Evolutionary conservation across 2,113 vertebrate genomes (phyloP).

Genomic region (Origma solitaria): DNA sequence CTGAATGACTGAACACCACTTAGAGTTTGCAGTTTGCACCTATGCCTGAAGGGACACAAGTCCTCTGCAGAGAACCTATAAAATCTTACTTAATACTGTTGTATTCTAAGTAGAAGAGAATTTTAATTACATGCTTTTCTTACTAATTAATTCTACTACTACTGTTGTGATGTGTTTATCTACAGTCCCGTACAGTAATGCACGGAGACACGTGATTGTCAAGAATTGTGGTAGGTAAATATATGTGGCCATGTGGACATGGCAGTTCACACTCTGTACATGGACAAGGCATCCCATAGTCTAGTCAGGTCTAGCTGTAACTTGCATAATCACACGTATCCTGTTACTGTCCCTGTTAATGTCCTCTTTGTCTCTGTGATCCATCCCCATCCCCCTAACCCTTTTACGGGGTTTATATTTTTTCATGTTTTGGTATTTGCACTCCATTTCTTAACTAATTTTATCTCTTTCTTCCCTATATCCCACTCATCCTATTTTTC

Average conservation of each 20-base stretch:
- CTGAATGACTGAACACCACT: background rate
- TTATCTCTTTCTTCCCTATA: background rate
- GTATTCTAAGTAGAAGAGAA: background rate
- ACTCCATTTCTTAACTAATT: background rate
- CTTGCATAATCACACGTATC: background rate
- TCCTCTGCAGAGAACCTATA: background rate
- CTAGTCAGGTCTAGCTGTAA: background rate
- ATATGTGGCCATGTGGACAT: background rate
- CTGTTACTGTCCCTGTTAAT: background rate
- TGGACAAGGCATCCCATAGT: background rate
- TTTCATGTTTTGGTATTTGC: background rate
- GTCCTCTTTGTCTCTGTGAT: background rate
- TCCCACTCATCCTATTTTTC: background rate
- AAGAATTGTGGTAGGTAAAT: background rate
- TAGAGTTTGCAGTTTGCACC: background rate
- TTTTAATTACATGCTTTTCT: background rate
- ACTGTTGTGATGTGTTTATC: background rate
- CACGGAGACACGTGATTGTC: accelerated
- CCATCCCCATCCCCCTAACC: no score
- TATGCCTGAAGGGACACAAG: background rate
- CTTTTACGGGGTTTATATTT: background rate
- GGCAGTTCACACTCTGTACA: background rate
- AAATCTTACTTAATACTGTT: background rate
- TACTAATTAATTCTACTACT: background rate
- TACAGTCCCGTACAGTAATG: background rate